These are phyloP conservation scores for Lasioglossum figueresi DNA, from an alignment of 2,888 invertebrate species.

Conservation along the genomic window DNA sequence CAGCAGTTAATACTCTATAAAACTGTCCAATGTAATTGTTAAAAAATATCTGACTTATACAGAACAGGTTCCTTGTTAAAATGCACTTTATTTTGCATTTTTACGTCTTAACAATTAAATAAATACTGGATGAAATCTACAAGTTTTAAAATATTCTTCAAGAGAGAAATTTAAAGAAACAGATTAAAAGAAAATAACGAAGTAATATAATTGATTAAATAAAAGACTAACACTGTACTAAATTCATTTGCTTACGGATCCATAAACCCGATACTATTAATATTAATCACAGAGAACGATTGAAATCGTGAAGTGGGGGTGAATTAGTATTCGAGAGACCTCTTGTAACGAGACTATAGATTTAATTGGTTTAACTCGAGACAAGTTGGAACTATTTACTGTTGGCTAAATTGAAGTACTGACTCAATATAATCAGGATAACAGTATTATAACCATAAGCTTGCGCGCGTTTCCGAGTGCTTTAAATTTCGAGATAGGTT, in stretches of 20 bases:
- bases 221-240: neutral
- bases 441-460: neutral
- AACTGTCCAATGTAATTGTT: too few relatives aligned
- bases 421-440: neutral
- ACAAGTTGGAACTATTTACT: neutral
- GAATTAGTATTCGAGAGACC: conserved; percentile 1
- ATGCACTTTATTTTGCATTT: too few relatives aligned
- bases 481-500: neutral
- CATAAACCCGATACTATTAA: neutral
- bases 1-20: too few relatives aligned
- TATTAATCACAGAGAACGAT: neutral
- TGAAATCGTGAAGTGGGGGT: neutral
- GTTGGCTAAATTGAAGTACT: neutral
- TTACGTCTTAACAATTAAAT: too few relatives aligned
- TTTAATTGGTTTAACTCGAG: neutral
- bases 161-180: too few relatives aligned
- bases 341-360: neutral
- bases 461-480: neutral
- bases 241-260: neutral
- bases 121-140: too few relatives aligned
- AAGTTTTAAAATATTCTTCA: too few relatives aligned
- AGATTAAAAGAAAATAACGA: neutral
- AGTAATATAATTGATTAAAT: neutral
- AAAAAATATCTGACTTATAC: too few relatives aligned
- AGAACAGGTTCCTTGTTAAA: too few relatives aligned